Base-by-base conservation (phyloP, 2,888 invertebrate genomes). In the Noctua janthe region DNA sequence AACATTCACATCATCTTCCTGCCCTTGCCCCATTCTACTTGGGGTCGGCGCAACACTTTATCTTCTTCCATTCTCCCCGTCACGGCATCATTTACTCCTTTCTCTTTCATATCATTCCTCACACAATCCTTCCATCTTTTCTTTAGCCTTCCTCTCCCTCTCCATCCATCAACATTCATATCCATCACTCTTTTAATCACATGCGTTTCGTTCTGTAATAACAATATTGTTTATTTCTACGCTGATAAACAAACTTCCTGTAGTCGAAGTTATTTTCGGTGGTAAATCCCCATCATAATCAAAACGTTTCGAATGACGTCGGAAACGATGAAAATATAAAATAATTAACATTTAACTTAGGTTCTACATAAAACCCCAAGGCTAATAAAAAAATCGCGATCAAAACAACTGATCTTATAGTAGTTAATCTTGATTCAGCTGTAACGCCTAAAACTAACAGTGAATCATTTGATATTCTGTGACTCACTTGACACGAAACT, bases 401-500 rank as follows among this genome's bases (percentile, higher is more conserved):
- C 81, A 66, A 70, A 86, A 82, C 43, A 86, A 81, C 54, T 35
- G 43, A 62, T 71, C 20, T 51, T 47, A 23, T 13, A 62, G 43
- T 35, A n/a, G 15, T 20, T 67, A 47, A 51, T 51, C 62, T 62
- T 49, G 54, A 35, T 69, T 62, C 4, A 6, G 11, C 23, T 17
- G 51, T 73, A 66, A 73, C 59, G 29, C 35, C 73, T 17, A 76
- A 83, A 69, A 74, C 49, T 51, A 23, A 75, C 39, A 43, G 23
- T 78, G 83, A 78, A 51, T 82, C 76, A 80, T 80, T 23, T 64
- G 17, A 74, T 76, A 66, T 67, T 51, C 15, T 35, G 29, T 86
- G 76, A 74, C 43, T 86, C 67, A 86, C 8, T 66, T 15, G 49
- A 49, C 39, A 66, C 1, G 5, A 80, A 59, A 20, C 5, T 51